Evolutionary conservation across 2,888 invertebrate genomes (phyloP).

Genomic region (Selenia dentaria): DNA sequence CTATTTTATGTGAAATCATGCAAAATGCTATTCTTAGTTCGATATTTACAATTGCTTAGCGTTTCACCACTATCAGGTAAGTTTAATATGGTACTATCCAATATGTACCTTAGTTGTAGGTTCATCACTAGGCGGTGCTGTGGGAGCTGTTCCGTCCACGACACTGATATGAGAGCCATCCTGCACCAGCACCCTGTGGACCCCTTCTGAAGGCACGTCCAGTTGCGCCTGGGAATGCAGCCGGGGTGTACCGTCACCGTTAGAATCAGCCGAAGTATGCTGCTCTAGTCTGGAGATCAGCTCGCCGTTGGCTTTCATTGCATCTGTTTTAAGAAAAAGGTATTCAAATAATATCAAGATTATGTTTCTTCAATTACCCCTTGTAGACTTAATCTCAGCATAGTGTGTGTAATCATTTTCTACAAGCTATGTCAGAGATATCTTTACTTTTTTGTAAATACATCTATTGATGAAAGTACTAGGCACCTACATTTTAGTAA

Average conservation of each 20-base stretch:
- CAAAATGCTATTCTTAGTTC: too few relatives aligned
- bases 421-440: too few relatives aligned
- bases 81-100: too few relatives aligned
- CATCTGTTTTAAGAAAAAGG: conserved; percentile 44
- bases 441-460: too few relatives aligned
- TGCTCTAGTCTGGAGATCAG: conserved; percentile 69
- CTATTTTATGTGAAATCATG: too few relatives aligned
- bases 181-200: conserved; percentile 80
- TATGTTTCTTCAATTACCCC: too few relatives aligned
- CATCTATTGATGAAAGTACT: too few relatives aligned
- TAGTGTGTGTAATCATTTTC: too few relatives aligned
- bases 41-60: too few relatives aligned
- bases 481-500: too few relatives aligned
- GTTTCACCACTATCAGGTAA: too few relatives aligned
- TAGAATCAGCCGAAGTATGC: conserved; percentile 65
- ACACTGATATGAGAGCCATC: conserved; percentile 66
- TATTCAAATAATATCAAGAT: neutral
- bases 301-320: conserved; percentile 69
- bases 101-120: conserved; percentile 66
- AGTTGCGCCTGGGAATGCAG: conserved; percentile 80
- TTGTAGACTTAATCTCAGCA: too few relatives aligned
- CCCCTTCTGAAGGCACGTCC: conserved; percentile 82
- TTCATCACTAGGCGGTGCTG: conserved; percentile 59
- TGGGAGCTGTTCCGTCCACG: conserved; percentile 50
- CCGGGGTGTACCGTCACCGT: conserved; percentile 65